A percentile compares a stretch with the other conserved stretches of the same genome.
Evolutionary conservation across 1,140 invertebrate species (phyloP).

Genomic region (Bombus superbus): DNA sequence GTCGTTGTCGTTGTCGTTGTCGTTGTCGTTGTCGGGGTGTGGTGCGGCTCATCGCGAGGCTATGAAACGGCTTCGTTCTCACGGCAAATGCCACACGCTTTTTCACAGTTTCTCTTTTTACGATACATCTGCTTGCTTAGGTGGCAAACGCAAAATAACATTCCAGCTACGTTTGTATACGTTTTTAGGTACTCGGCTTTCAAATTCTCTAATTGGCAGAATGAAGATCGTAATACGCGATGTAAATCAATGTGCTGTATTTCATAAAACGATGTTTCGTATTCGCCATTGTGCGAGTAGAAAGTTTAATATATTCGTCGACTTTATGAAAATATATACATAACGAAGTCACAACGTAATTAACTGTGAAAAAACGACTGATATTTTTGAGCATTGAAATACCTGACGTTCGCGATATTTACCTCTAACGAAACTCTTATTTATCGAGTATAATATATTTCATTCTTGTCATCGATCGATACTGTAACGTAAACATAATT

Average conservation of each 20-base stretch:
- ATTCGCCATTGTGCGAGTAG: too few relatives aligned
- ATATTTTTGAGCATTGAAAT: not conserved
- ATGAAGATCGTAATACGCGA: not conserved
- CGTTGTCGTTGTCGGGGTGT: constrained; percentile 9
- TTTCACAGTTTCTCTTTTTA: not conserved
- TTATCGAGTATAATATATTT: too few relatives aligned
- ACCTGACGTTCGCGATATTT: not conserved
- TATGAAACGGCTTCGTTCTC: constrained; percentile 43
- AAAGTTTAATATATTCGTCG: not conserved
- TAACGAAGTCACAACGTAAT: not conserved
- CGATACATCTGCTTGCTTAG: not conserved
- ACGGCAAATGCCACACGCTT: constrained; percentile 12
- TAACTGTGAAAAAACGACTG: not conserved
- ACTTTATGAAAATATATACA: not conserved
- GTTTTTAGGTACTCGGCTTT: not conserved
- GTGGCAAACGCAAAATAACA: not conserved
- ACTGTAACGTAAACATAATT: not conserved
- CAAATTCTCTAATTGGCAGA: not conserved
- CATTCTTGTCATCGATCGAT: too few relatives aligned
- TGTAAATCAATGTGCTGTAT: not conserved
- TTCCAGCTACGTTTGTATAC: not conserved
- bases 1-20: too few relatives aligned
- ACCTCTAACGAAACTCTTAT: too few relatives aligned
- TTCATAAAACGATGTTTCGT: not conserved
- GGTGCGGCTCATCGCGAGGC: constrained; percentile 20